Evolutionary conservation across 2,888 invertebrate genomes (phyloP).

Genomic region (Hoplodrina blanda): DNA sequence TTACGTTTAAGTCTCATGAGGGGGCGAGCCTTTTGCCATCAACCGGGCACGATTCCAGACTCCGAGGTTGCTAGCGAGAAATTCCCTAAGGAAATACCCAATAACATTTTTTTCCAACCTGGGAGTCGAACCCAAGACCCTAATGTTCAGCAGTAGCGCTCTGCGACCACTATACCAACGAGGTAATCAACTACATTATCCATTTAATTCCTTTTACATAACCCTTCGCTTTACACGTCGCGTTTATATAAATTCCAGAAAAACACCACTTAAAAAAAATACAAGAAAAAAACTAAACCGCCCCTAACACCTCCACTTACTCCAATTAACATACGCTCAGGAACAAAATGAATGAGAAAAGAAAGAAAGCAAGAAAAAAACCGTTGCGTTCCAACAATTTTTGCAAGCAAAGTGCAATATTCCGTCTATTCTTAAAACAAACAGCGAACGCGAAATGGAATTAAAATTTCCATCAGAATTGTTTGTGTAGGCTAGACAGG

Average conservation of each 20-base stretch:
- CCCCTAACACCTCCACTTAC: slow-evolving; percentile 23
- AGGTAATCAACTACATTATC: too few species aligned
- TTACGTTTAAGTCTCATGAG: too few species aligned
- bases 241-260: background rate
- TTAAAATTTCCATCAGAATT: slow-evolving; percentile 78
- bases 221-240: background rate
- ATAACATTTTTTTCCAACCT: too few species aligned
- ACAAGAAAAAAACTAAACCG: slow-evolving; percentile 12
- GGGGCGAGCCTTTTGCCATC: too few species aligned
- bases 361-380: slow-evolving; percentile 6
- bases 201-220: too few species aligned
- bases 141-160: too few species aligned
- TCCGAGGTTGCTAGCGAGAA: too few species aligned
- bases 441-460: slow-evolving; percentile 68
- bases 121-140: too few species aligned
- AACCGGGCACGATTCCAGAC: too few species aligned
- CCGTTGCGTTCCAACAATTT: slow-evolving; percentile 49
- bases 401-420: slow-evolving; percentile 66
- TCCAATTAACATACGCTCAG: slow-evolving; percentile 39
- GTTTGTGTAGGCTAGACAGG: slow-evolving; percentile 67
- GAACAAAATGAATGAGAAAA: slow-evolving; percentile 31
- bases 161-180: too few species aligned
- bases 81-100: too few species aligned
- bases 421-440: slow-evolving; percentile 71
- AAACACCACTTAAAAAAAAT: background rate